Conservation (phyloP, 1,140 invertebrate genomes). For the Mercenaria mercenaria region DNA sequence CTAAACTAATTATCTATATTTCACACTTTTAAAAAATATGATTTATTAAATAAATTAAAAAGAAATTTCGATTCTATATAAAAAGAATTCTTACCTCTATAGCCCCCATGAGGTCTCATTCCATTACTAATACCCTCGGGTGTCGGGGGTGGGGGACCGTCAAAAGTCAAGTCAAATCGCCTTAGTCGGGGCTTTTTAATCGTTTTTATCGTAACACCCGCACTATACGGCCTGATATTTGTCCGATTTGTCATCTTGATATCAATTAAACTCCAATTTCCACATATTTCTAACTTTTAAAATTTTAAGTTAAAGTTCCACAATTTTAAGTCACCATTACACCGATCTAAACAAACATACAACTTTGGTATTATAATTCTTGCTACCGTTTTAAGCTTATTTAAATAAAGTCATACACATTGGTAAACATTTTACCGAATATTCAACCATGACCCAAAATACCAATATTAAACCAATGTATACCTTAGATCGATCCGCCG, state of each 20-base stretch:
- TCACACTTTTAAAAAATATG: no score
- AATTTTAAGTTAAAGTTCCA: background rate
- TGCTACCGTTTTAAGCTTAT: slow-evolving; percentile 48
- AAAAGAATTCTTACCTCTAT: slow-evolving; percentile 51
- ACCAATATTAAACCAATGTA: slow-evolving; percentile 38
- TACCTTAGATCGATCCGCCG: slow-evolving; percentile 6
- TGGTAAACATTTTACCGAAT: slow-evolving; percentile 37
- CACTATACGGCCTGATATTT: slow-evolving; percentile 50
- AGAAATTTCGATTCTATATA: no score
- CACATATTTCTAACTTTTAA: slow-evolving; percentile 1
- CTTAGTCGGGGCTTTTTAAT: slow-evolving; percentile 39
- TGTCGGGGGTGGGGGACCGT: slow-evolving; percentile 55
- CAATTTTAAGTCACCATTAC: slow-evolving; percentile 5
- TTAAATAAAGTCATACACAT: slow-evolving; percentile 39
- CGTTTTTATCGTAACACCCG: slow-evolving; percentile 29
- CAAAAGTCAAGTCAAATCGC: slow-evolving; percentile 48
- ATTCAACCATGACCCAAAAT: slow-evolving; percentile 19
- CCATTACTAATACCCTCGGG: slow-evolving; percentile 56
- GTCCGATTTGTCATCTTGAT: slow-evolving; percentile 49
- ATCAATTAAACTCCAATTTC: background rate
- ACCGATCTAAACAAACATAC: background rate
- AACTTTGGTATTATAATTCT: background rate
- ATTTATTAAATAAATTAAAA: no score
- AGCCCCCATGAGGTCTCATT: slow-evolving; percentile 46
- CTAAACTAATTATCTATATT: no score